Percentiles rank a stretch among this genome's conserved stretches.
Evolutionary conservation across 2,797 vertebrate species (phyloP).

Genomic region (Crax fasciolata): DNA sequence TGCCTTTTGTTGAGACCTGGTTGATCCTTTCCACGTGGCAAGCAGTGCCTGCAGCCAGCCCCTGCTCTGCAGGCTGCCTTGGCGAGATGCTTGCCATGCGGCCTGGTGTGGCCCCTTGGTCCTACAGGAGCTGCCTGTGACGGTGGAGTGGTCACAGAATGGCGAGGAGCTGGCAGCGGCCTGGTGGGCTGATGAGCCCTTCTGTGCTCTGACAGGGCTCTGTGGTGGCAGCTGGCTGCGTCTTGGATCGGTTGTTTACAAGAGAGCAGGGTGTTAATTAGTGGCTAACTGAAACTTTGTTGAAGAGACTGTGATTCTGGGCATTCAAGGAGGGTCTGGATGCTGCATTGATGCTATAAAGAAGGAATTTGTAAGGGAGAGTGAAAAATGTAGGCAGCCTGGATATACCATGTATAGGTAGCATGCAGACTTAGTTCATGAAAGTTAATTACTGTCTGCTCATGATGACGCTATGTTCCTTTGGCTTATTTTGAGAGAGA

Average conservation of each 20-base stretch:
- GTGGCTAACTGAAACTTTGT: neutral
- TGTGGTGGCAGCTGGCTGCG: neutral
- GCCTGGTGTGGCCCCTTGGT: neutral
- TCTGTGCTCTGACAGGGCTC: neutral
- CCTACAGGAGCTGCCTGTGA: neutral
- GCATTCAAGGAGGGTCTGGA: neutral
- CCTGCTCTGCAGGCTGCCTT: neutral
- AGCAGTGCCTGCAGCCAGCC: neutral
- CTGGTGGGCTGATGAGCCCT: neutral
- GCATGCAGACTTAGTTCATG: neutral
- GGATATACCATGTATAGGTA: accelerated
- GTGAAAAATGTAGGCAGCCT: neutral
- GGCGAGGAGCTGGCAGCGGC: neutral
- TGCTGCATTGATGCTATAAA: neutral
- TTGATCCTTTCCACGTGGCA: neutral
- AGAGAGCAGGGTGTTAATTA: neutral
- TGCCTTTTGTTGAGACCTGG: accelerated
- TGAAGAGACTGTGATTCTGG: neutral
- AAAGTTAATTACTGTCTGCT: neutral
- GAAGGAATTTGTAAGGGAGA: neutral
- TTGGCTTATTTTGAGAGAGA: neutral
- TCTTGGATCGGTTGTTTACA: neutral
- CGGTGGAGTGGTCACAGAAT: neutral
- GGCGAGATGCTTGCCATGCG: neutral
- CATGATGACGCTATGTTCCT: neutral